Conservation (phyloP, 2,888 invertebrate genomes). For the Bruchidius siliquastri region DNA sequence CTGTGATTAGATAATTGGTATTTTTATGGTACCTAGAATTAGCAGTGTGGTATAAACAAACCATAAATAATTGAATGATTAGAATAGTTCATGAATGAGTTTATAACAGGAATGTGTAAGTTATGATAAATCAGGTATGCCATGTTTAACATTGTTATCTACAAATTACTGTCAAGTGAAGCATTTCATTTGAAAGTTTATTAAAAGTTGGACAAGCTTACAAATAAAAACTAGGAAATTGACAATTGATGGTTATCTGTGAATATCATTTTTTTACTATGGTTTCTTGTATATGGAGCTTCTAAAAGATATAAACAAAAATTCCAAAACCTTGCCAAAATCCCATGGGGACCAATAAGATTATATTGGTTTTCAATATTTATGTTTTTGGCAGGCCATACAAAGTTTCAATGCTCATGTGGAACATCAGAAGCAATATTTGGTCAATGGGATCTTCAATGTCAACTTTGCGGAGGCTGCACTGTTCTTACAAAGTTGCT, state of each 20-base stretch:
- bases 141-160: too few relatives aligned
- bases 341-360: too few relatives aligned
- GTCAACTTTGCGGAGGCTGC: slow-evolving; percentile 75
- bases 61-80: neutral
- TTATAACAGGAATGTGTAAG: neutral
- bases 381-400: slow-evolving; percentile 47
- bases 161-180: too few relatives aligned
- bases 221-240: too few relatives aligned
- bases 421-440: slow-evolving; percentile 41
- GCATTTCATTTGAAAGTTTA: too few relatives aligned
- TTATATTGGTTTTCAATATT: neutral
- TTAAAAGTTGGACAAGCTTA: too few relatives aligned
- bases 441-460: slow-evolving; percentile 47
- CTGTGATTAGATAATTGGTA: neutral
- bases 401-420: slow-evolving; percentile 56
- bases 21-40: neutral
- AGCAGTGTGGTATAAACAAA: neutral
- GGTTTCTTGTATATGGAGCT: too few relatives aligned
- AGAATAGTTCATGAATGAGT: neutral
- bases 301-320: too few relatives aligned
- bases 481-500: slow-evolving; percentile 69
- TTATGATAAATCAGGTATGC: neutral
- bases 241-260: too few relatives aligned
- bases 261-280: too few relatives aligned
- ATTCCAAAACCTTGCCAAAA: too few relatives aligned